These are phyloP conservation scores for Himalopsyche phryganea DNA, from an alignment of 1,140 invertebrate genomes.

Conservation along the genomic window DNA sequence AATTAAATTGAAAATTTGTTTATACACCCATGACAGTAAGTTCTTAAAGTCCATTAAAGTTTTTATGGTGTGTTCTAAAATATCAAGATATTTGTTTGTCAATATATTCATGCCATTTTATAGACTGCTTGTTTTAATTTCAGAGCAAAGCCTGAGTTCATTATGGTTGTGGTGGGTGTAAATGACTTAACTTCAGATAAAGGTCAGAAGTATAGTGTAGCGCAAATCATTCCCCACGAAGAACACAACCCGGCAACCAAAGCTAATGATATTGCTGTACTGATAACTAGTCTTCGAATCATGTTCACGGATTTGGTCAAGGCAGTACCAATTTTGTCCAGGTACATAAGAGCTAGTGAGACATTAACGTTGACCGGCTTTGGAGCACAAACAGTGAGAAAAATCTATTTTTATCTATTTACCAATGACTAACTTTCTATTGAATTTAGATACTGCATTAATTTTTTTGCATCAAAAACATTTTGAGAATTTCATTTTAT, in stretches of 20 bases:
- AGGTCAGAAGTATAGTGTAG: conserved; percentile 15
- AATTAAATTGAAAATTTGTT: too few species aligned
- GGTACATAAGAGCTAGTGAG: conserved; percentile 5
- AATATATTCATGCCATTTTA: too few species aligned
- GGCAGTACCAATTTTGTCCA: not conserved
- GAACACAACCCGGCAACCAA: conserved; percentile 19
- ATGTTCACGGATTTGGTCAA: conserved; percentile 4
- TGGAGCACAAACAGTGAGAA: conserved; percentile 18
- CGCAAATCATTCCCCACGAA: conserved; percentile 21
- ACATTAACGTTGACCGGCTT: conserved; percentile 26
- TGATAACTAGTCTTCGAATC: conserved; percentile 15
- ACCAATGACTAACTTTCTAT: too few species aligned
- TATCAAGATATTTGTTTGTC: too few species aligned
- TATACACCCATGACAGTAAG: too few species aligned
- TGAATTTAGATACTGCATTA: too few species aligned
- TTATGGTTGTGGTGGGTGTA: conserved; percentile 19
- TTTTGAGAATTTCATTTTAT: too few species aligned
- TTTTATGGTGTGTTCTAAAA: too few species aligned
- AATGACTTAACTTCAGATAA: conserved; percentile 3
- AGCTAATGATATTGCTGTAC: conserved; percentile 26
- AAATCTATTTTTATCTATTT: too few species aligned
- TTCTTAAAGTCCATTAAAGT: too few species aligned
- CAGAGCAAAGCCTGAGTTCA: conserved; percentile 16
- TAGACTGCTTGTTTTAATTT: too few species aligned
- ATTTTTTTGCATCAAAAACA: too few species aligned